A percentile compares a stretch with the other conserved stretches of the same genome.
Evolutionary conservation across 1,140 invertebrate species (phyloP).

Genomic region (Thaumetopoea pityocampa): DNA sequence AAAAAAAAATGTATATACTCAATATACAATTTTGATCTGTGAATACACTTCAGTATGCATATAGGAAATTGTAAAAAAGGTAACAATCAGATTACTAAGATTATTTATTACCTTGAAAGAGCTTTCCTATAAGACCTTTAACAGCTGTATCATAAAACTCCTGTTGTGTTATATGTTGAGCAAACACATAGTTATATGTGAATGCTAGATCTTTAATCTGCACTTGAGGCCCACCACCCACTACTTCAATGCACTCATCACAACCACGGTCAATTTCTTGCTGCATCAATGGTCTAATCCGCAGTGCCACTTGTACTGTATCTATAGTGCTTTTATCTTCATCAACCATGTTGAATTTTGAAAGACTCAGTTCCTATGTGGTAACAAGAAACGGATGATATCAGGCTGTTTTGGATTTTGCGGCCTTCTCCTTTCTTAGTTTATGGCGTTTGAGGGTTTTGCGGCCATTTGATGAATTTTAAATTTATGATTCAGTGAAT

Average conservation of each 20-base stretch:
- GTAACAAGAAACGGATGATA: no score
- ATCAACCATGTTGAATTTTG: constrained; percentile 52
- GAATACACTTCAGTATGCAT: no score
- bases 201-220: constrained; percentile 87
- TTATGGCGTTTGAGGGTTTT: no score
- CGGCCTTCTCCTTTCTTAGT: no score
- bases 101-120: constrained; percentile 85
- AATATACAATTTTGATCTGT: no score
- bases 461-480: no score
- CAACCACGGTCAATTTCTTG: constrained; percentile 84
- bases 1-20: no score
- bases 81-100: neutral
- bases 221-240: constrained; percentile 81
- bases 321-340: constrained; percentile 56
- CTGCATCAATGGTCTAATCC: constrained; percentile 86
- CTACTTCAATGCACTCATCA: constrained; percentile 79
- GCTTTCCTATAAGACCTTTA: constrained; percentile 82
- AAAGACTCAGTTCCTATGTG: no score
- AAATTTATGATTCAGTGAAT: no score
- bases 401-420: no score
- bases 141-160: constrained; percentile 88
- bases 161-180: constrained; percentile 81
- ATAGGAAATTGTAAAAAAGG: constrained; percentile 4
- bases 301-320: constrained; percentile 84
- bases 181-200: constrained; percentile 93